Evolutionary conservation across 1,140 invertebrate species (phyloP).

Genomic region (Plectus sambesii): DNA sequence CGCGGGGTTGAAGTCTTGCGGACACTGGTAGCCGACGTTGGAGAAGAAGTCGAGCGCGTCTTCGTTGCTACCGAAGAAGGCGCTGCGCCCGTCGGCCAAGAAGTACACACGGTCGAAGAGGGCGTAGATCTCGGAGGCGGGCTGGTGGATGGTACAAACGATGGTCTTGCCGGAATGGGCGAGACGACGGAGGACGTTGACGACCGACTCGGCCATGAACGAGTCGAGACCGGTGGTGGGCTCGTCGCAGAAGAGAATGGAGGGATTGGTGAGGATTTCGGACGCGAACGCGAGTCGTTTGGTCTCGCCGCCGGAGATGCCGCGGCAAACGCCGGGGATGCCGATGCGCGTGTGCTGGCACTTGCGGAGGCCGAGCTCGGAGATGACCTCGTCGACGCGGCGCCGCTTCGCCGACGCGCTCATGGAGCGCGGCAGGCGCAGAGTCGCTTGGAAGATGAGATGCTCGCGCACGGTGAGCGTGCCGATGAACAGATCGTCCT

Average conservation of each 20-base stretch:
- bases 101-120: slow-evolving; percentile 57
- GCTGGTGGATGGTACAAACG: slow-evolving; percentile 72
- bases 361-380: slow-evolving; percentile 42
- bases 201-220: slow-evolving; percentile 60
- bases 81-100: slow-evolving; percentile 47
- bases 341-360: slow-evolving; percentile 41
- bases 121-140: slow-evolving; percentile 68
- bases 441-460: slow-evolving; percentile 50
- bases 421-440: slow-evolving; percentile 20
- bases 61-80: slow-evolving; percentile 38
- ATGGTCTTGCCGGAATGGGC: slow-evolving; percentile 56
- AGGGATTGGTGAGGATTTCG: slow-evolving; percentile 60
- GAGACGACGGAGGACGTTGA: slow-evolving; percentile 50
- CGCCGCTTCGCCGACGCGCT: slow-evolving; percentile 6
- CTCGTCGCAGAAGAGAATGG: slow-evolving; percentile 66
- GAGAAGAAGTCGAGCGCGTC: slow-evolving; percentile 35
- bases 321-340: slow-evolving; percentile 32
- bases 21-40: slow-evolving; percentile 59
- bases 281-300: slow-evolving; percentile 50
- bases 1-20: slow-evolving; percentile 56
- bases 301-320: slow-evolving; percentile 47
- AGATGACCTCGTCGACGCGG: slow-evolving; percentile 26
- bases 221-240: slow-evolving; percentile 70
- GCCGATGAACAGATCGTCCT: slow-evolving; percentile 53
- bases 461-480: slow-evolving; percentile 53